Percentiles rank a stretch among this genome's conserved stretches.
Evolutionary conservation across 2,113 vertebrate genomes (phyloP).

Genomic region (Hystrix brachyura): DNA sequence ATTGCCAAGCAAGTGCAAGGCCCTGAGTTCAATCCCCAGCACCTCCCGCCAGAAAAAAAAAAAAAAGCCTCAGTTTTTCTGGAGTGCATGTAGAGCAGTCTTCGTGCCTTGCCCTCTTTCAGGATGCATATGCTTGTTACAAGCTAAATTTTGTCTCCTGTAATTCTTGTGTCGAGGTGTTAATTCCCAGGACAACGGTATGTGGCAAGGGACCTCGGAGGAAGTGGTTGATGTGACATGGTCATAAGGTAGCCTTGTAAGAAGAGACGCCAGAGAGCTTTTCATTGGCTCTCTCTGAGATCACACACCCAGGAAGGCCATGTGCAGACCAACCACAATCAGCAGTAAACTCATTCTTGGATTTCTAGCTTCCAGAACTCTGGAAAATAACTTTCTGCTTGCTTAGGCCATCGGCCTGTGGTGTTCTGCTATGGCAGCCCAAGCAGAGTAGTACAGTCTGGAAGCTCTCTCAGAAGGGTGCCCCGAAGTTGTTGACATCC

Average conservation of each 20-base stretch:
- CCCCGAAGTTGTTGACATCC: neutral
- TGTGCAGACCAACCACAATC: neutral
- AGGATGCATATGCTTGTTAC: neutral
- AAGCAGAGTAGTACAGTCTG: neutral
- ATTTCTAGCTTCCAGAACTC: neutral
- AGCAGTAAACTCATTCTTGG: neutral
- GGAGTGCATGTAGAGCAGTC: neutral
- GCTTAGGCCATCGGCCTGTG: no score
- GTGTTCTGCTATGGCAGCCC: no score
- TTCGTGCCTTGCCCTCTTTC: neutral
- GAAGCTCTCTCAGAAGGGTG: neutral
- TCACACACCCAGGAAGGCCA: neutral
- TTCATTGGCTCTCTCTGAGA: neutral
- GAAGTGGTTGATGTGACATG: neutral
- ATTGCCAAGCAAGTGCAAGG: no score
- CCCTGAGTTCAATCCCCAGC: no score
- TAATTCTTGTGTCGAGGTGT: no score
- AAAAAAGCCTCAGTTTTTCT: neutral
- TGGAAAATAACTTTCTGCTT: no score
- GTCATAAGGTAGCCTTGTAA: neutral
- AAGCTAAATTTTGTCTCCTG: neutral
- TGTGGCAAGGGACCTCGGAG: no score
- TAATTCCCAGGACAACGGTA: no score
- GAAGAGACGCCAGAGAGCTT: neutral
- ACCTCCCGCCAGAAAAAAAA: no score